These are phyloP conservation scores for Nemopilema nomurai DNA, from an alignment of 30 jellyfish, hydroid and myxozoan species.

Conservation along the genomic window DNA sequence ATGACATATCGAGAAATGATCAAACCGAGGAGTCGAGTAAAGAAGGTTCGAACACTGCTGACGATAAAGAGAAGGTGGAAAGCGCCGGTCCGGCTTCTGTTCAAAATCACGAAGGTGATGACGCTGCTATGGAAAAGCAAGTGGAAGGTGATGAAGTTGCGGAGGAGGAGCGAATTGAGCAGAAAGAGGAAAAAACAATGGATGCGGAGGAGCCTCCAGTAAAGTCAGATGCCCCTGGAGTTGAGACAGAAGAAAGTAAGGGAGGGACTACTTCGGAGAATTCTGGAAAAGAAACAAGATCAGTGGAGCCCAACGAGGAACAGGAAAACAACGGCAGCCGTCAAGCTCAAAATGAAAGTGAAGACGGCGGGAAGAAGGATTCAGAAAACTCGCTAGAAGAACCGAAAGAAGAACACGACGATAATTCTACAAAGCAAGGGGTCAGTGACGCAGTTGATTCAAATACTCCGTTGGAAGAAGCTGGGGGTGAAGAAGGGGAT, in stretches of 20 bases:
- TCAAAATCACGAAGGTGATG: too few species aligned
- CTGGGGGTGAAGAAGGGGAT: not conserved
- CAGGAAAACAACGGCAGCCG: not conserved
- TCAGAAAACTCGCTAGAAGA: not conserved
- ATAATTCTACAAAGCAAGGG: not conserved
- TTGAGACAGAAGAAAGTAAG: too few species aligned
- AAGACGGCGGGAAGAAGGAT: constrained; percentile 6
- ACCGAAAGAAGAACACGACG: not conserved
- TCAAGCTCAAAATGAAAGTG: not conserved
- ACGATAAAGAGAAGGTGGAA: not conserved
- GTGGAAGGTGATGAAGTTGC: not conserved
- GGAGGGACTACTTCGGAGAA: not conserved
- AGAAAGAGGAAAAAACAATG: constrained; percentile 3
- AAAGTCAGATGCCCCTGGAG: not conserved
- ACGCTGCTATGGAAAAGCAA: not conserved
- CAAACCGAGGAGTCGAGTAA: not conserved
- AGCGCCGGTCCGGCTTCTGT: not conserved
- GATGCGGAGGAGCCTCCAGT: not conserved
- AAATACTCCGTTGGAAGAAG: not conserved
- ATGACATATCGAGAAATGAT: not conserved
- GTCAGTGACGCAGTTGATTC: not conserved
- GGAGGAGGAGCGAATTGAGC: not conserved
- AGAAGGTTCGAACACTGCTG: not conserved
- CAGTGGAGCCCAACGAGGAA: not conserved
- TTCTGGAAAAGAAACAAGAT: not conserved